These are phyloP conservation scores for Tapera naevia DNA, from an alignment of 2,797 vertebrate species.

Conservation along the genomic window DNA sequence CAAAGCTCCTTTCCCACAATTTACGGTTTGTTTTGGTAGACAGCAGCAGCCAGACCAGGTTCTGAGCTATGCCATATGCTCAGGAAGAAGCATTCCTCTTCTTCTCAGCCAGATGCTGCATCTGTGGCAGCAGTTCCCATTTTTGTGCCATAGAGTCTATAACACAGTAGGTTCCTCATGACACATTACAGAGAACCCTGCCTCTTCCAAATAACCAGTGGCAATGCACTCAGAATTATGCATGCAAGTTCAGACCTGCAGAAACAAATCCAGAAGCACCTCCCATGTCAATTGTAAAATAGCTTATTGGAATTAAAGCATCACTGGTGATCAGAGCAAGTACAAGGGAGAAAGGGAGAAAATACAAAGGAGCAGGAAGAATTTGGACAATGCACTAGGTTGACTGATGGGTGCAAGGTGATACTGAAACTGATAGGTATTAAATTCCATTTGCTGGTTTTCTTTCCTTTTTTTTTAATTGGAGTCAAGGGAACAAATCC, in stretches of 20 bases:
- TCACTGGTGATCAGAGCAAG: background rate
- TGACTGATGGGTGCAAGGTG: background rate
- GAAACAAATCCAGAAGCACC: conserved; percentile 14
- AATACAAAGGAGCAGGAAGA: background rate
- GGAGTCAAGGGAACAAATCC: background rate
- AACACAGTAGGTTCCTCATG: background rate
- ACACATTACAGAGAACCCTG: background rate
- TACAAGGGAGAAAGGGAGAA: background rate
- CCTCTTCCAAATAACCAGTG: background rate
- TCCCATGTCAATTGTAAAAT: background rate
- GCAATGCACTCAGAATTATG: background rate
- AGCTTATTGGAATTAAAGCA: conserved; percentile 3
- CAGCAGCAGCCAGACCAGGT: background rate
- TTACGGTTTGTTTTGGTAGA: background rate
- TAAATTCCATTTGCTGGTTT: background rate
- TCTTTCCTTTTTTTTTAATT: background rate
- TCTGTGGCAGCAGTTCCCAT: background rate
- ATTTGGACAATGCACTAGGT: background rate
- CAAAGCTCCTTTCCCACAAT: background rate
- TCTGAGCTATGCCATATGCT: background rate
- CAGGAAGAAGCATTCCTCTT: background rate
- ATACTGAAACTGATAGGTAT: background rate
- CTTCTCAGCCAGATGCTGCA: background rate
- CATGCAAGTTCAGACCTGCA: background rate
- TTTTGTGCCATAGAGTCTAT: background rate